Evolutionary conservation across 2,797 vertebrate genomes (phyloP), one percentile per base, ranked within the genome.

Genomic region (Clarias laeviceps): DNA sequence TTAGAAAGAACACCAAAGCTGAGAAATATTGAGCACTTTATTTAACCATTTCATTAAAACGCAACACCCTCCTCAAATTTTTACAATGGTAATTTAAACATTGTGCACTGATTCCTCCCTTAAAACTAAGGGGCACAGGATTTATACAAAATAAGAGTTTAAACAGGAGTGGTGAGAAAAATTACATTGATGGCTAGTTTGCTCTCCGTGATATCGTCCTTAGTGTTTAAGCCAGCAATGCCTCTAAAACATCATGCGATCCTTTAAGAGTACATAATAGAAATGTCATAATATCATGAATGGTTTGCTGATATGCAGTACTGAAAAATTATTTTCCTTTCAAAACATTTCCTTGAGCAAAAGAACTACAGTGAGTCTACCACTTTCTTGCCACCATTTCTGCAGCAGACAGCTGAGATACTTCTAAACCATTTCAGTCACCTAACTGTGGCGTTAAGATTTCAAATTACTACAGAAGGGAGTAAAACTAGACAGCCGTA

Each of bases 21-120:
- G 85, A 73, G 82, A 87, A 84, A 87, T 87, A 76, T 84, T 81
- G 22, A 82, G 72, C 82, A 87, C 40, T 84, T 87, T 87, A 84
- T 84, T 87, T 54, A 78, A 87, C 86, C 72, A 84, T 27, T 70
- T 72, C 61, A 74, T 86, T 78, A 70, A 85, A 88, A 77, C 29
- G 20, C 76, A 83, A 69, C 54, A 80, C 32, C 27, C 22, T 54
- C 40, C 40, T 59, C 20, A 15, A 32, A 64, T 85, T 69, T 86
- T 62, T 73, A 87, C 82, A 87, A 84, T 61, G 57, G 61, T 40
- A 50, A 80, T 66, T 80, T 32, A 45, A 84, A 84, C 61, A 84
- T 81, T 81, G 77, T 79, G 82, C 69, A 81, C 17, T 9, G 57
- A 81, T 61, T 68, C 27, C 27, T 50, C 45, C 18, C 12, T 34